Conservation (phyloP, 2,888 invertebrate genomes). For the Nineta flava region DNA sequence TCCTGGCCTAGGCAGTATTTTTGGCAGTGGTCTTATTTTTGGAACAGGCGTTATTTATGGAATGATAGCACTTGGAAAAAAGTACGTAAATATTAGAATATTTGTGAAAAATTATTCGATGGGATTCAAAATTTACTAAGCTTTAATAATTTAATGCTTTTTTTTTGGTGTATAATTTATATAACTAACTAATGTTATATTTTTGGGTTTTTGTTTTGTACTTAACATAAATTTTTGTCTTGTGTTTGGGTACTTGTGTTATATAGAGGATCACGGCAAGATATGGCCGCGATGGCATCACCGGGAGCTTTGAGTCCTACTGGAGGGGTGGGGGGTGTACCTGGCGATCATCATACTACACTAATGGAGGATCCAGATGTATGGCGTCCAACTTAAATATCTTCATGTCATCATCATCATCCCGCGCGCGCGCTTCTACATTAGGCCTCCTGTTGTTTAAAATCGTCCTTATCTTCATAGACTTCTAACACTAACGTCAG, state of each 20-base stretch:
- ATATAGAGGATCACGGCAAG: conserved; percentile 63
- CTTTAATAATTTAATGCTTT: background rate
- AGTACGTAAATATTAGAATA: conserved; percentile 47
- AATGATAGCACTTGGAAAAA: conserved; percentile 88
- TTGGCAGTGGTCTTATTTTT: conserved; percentile 81
- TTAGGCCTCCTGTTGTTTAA: background rate
- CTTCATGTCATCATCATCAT: conserved; percentile 16
- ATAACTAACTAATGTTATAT: background rate
- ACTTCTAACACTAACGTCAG: conserved; percentile 27
- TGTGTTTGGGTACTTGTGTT: background rate
- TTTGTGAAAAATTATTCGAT: background rate
- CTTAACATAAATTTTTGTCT: background rate
- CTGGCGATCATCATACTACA: conserved; percentile 59
- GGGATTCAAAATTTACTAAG: background rate
- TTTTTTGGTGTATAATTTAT: background rate
- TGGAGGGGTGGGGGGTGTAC: conserved; percentile 26
- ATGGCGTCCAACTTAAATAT: conserved; percentile 78
- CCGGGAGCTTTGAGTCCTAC: conserved; percentile 40
- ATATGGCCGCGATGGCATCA: conserved; percentile 69
- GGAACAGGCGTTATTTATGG: conserved; percentile 80
- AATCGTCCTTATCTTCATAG: background rate
- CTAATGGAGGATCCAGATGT: conserved; percentile 88
- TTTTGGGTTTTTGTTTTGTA: background rate
- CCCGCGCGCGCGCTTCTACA: conserved; percentile 18
- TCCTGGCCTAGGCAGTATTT: conserved; percentile 54